These are phyloP conservation scores for Creontiades dilutus DNA, from an alignment of 2,888 invertebrate genomes.

Conservation along the genomic window DNA sequence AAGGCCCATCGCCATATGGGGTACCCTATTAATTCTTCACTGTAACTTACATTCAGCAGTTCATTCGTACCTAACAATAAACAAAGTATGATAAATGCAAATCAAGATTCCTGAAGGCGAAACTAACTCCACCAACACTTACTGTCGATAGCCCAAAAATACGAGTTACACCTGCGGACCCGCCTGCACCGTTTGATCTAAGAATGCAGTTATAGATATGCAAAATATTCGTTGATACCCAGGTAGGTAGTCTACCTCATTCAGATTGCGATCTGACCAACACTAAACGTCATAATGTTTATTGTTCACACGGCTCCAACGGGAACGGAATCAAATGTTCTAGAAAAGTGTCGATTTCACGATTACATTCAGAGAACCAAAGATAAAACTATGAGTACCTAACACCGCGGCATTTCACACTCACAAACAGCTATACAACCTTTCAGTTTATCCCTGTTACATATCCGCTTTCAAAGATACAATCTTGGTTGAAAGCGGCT, in stretches of 20 bases:
- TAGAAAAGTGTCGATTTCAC: slow-evolving; percentile 24
- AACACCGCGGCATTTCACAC: slow-evolving; percentile 42
- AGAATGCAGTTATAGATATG: background rate
- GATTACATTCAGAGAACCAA: slow-evolving; percentile 33
- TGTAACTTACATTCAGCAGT: too few species aligned
- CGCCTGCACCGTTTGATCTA: background rate
- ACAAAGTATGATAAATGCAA: too few species aligned
- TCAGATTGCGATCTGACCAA: background rate
- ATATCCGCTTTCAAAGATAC: slow-evolving; percentile 34
- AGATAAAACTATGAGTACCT: background rate
- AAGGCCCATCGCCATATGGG: too few species aligned
- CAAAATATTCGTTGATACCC: background rate
- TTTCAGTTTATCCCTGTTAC: slow-evolving; percentile 30
- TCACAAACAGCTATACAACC: slow-evolving; percentile 9
- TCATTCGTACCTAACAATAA: too few species aligned
- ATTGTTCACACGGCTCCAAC: background rate
- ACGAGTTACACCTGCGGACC: background rate
- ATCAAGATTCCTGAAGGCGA: too few species aligned
- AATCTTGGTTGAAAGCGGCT: slow-evolving; percentile 29
- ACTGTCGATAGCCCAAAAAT: too few species aligned
- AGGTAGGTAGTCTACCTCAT: background rate
- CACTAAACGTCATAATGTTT: background rate
- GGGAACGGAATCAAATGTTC: slow-evolving; percentile 27
- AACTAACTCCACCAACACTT: too few species aligned
- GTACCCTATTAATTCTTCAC: too few species aligned